A percentile compares a stretch with the other conserved stretches of the same genome.
These are phyloP conservation scores for Gasterosteus nipponicus DNA, from an alignment of 2,113 vertebrate genomes.

Conservation along the genomic window DNA sequence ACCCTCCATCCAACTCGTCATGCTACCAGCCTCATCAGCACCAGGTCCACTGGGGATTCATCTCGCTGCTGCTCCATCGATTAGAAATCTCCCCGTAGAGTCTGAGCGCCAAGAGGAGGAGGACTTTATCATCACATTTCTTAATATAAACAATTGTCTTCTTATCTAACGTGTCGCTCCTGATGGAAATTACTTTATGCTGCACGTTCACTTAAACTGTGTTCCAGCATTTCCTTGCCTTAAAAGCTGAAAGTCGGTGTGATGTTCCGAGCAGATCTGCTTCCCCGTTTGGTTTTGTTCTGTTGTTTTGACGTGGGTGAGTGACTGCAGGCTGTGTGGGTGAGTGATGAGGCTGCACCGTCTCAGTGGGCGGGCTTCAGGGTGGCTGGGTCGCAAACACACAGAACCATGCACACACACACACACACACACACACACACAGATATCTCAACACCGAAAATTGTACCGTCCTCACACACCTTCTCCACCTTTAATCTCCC, in stretches of 20 bases:
- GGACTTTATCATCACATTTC: too few species aligned
- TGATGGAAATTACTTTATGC: not conserved
- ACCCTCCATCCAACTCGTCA: too few species aligned
- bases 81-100: too few species aligned
- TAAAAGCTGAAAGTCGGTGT: conserved; percentile 21
- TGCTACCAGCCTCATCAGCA: too few species aligned
- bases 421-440: conserved; percentile 13
- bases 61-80: too few species aligned
- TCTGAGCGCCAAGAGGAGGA: too few species aligned
- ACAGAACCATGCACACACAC: conserved; percentile 8
- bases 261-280: conserved; percentile 51
- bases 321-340: conserved; percentile 61
- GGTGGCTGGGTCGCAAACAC: conserved; percentile 39
- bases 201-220: not conserved
- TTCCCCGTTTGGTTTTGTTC: conserved; percentile 57
- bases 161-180: too few species aligned
- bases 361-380: conserved; percentile 48
- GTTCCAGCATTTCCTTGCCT: not conserved
- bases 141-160: too few species aligned
- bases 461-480: conserved; percentile 18
- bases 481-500: conserved; percentile 33
- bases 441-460: conserved; percentile 36
- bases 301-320: conserved; percentile 61
- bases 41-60: too few species aligned
- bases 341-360: conserved; percentile 56